Percentiles rank a stretch among this genome's conserved stretches.
These are phyloP conservation scores for human (Homo sapiens) DNA, from an alignment of 2,113 vertebrate genomes.

Conservation along the genomic window DNA sequence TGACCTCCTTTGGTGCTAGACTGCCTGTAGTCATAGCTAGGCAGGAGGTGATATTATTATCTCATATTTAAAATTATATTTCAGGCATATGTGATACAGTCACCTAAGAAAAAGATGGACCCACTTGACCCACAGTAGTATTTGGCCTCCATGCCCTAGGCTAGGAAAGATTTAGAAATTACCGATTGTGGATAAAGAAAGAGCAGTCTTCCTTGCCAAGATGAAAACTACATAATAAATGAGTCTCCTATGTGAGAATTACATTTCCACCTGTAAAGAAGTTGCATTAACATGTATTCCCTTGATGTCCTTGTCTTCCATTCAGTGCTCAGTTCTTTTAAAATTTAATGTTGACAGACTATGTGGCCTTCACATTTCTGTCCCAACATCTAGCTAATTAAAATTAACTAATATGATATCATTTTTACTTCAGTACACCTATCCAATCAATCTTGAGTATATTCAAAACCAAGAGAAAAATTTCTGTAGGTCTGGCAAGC, in stretches of 20 bases:
- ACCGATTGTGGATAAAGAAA: not conserved
- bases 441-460: not conserved
- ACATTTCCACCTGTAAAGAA: not conserved
- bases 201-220: not conserved
- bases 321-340: not conserved
- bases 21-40: not conserved
- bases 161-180: not conserved
- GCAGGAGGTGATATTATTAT: not conserved
- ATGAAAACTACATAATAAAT: not conserved
- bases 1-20: not conserved
- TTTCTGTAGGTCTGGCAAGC: not conserved
- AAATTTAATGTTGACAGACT: too few relatives aligned
- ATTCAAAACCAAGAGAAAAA: not conserved
- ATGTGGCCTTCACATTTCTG: too few relatives aligned
- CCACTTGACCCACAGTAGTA: not conserved
- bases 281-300: not conserved
- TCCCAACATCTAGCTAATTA: not conserved
- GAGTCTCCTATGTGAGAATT: not conserved
- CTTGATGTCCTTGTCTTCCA: not conserved
- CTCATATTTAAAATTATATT: not conserved
- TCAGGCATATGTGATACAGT: not conserved
- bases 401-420: not conserved
- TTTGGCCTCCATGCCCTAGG: not conserved
- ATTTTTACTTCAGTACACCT: not conserved
- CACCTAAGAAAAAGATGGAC: not conserved